These are phyloP conservation scores for Cercocebus atys DNA, from an alignment of 2,113 vertebrate species.

Conservation along the genomic window DNA sequence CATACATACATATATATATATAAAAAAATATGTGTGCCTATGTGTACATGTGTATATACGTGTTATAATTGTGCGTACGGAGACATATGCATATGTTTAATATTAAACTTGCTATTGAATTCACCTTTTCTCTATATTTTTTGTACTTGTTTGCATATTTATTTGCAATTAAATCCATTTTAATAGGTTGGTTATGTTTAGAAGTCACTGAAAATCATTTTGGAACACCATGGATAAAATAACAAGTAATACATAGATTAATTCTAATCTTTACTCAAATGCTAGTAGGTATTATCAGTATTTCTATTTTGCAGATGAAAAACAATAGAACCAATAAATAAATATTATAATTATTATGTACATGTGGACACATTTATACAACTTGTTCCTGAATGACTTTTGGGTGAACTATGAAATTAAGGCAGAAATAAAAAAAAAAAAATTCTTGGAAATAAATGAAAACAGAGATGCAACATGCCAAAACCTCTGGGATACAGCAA, in stretches of 20 bases:
- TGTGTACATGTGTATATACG: neutral
- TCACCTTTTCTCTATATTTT: neutral
- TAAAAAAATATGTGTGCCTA: neutral
- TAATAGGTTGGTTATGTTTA: neutral
- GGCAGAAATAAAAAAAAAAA: no score
- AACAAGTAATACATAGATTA: neutral
- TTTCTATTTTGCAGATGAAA: neutral
- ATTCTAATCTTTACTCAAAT: neutral
- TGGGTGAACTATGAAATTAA: no score
- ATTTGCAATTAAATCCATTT: neutral
- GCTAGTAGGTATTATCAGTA: neutral
- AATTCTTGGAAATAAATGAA: no score
- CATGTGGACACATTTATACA: neutral
- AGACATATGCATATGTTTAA: neutral
- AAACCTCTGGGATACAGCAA: no score
- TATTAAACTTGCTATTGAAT: neutral
- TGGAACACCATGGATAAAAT: neutral
- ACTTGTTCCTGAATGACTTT: no score
- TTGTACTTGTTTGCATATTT: neutral
- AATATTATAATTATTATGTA: neutral
- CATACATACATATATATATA: neutral
- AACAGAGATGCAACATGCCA: no score
- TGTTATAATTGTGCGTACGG: neutral
- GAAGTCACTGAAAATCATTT: neutral
- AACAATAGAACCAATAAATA: neutral